These are phyloP conservation scores for Rutpela maculata DNA, from an alignment of 2,888 invertebrate species.

Conservation along the genomic window DNA sequence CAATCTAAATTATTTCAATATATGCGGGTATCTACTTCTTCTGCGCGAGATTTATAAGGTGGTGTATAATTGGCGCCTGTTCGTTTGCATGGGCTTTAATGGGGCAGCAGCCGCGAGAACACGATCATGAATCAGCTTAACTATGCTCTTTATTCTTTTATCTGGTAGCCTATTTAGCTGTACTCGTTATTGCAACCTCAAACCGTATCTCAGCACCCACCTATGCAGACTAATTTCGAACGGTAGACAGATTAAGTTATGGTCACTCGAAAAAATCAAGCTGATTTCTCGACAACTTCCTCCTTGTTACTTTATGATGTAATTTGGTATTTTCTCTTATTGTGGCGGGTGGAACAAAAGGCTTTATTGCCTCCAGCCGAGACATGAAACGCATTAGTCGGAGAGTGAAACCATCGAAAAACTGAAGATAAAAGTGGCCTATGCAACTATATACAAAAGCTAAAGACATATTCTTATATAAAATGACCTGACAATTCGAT, in stretches of 20 bases:
- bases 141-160: constrained; percentile 69
- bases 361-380: constrained; percentile 15
- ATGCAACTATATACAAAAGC: too few relatives aligned
- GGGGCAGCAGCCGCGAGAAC: constrained; percentile 65
- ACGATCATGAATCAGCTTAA: constrained; percentile 69
- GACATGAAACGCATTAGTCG: constrained; percentile 37
- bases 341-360: constrained; percentile 29
- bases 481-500: too few relatives aligned
- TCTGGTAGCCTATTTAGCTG: constrained; percentile 69
- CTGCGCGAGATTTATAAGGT: constrained; percentile 66
- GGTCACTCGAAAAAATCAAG: constrained; percentile 34
- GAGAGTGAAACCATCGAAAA: too few relatives aligned
- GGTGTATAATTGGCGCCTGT: constrained; percentile 70
- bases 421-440: too few relatives aligned
- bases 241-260: constrained; percentile 35
- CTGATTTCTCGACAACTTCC: constrained; percentile 32
- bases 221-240: constrained; percentile 60
- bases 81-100: constrained; percentile 70
- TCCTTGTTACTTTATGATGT: constrained; percentile 29
- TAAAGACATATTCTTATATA: too few relatives aligned
- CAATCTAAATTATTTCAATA: constrained; percentile 58
- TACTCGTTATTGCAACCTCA: constrained; percentile 65
- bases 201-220: constrained; percentile 69
- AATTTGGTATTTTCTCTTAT: constrained; percentile 32
- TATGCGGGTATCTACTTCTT: constrained; percentile 45